Evolutionary conservation across 2,113 vertebrate genomes (phyloP).

Genomic region (Alexandromys fortis): DNA sequence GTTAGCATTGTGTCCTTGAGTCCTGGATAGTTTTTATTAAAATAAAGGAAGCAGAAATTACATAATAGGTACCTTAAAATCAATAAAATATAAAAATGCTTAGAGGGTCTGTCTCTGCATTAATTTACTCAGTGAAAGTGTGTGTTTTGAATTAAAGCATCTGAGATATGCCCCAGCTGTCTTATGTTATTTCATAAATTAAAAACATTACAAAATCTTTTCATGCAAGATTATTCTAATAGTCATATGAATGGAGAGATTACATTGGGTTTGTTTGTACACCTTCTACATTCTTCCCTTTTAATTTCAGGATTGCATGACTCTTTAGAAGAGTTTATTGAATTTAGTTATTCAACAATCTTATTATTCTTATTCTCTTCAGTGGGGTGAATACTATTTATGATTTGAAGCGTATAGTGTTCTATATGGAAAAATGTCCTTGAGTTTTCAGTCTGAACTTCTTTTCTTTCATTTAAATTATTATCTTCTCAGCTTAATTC

Average conservation of each 20-base stretch:
- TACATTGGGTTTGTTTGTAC: background rate
- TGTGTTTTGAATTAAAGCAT: background rate
- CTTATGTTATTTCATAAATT: background rate
- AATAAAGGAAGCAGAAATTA: background rate
- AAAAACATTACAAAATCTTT: background rate
- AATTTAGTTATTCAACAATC: background rate
- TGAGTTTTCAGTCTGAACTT: constrained; percentile 28
- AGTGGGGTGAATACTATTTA: constrained; percentile 18
- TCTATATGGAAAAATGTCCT: background rate
- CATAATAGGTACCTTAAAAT: background rate
- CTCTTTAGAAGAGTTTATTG: background rate
- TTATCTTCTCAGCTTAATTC: constrained; percentile 51
- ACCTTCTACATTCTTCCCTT: background rate
- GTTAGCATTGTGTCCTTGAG: background rate
- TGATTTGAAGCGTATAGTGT: background rate
- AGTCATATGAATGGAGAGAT: background rate
- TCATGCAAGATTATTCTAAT: background rate
- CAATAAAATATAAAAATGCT: background rate
- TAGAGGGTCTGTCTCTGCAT: background rate
- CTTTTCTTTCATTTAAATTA: constrained; percentile 47
- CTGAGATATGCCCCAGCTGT: background rate
- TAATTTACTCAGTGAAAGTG: background rate
- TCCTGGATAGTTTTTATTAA: background rate
- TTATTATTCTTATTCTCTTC: constrained; percentile 36
- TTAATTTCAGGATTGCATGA: background rate